A percentile compares a stretch with the other conserved stretches of the same genome.
Evolutionary conservation across 2,888 invertebrate genomes (phyloP).

Genomic region (Rosalia funebris): DNA sequence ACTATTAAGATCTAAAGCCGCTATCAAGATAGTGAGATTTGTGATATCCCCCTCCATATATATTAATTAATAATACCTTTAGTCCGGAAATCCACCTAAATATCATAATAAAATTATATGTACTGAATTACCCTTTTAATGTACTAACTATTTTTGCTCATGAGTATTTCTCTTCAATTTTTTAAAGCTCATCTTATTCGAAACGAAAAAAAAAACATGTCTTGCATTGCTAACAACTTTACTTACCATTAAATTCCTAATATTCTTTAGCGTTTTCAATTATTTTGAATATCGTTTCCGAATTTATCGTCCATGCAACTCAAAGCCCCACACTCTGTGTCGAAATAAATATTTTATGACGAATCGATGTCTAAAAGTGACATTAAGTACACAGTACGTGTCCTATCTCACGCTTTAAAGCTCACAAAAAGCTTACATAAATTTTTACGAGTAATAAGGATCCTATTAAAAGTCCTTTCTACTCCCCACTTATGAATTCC

Average conservation of each 20-base stretch:
- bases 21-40: too few species aligned
- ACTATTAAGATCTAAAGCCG: too few species aligned
- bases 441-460: slow-evolving; percentile 42
- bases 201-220: background rate
- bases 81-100: too few species aligned
- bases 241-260: background rate
- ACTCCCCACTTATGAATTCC: slow-evolving; percentile 40
- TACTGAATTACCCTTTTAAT: too few species aligned
- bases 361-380: slow-evolving; percentile 26
- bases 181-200: too few species aligned
- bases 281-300: background rate
- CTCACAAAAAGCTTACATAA: slow-evolving; percentile 26
- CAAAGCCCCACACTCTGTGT: background rate
- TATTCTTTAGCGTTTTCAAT: slow-evolving; percentile 1
- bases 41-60: too few species aligned
- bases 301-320: background rate
- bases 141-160: too few species aligned
- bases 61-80: too few species aligned
- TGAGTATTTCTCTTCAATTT: too few species aligned
- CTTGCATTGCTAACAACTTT: background rate
- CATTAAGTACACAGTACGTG: slow-evolving; percentile 31
- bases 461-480: slow-evolving; percentile 36
- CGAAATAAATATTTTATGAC: slow-evolving; percentile 26
- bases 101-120: too few species aligned
- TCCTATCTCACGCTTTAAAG: slow-evolving; percentile 27